Evolutionary conservation across 2,113 vertebrate species (phyloP).

Genomic region (Calidris pygmaea): DNA sequence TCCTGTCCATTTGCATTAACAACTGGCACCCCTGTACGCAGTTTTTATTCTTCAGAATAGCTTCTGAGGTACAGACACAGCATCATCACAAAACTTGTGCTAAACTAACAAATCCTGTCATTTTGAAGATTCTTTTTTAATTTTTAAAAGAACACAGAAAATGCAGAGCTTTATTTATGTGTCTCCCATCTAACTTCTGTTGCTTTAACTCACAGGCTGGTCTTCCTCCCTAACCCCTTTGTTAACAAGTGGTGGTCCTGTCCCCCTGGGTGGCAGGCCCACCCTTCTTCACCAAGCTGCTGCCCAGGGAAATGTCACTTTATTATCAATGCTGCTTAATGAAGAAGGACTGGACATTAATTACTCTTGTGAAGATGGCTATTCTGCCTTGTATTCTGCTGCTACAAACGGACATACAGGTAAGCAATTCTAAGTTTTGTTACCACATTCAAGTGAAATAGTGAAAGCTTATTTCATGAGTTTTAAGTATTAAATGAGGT

Average conservation of each 20-base stretch:
- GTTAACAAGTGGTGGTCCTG: slow-evolving; percentile 93
- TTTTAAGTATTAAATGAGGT: neutral
- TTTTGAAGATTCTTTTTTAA: slow-evolving; percentile 6
- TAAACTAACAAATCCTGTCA: slow-evolving; percentile 53
- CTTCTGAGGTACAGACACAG: slow-evolving; percentile 1
- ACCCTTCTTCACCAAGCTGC: slow-evolving; percentile 99
- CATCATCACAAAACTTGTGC: neutral
- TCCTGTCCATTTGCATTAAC: slow-evolving; percentile 36
- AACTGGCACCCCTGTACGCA: neutral
- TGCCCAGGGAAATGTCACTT: slow-evolving; percentile 99
- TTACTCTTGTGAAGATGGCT: slow-evolving; percentile 87
- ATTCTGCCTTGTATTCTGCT: slow-evolving; percentile 99
- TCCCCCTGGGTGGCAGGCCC: slow-evolving; percentile 97
- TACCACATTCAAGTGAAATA: neutral
- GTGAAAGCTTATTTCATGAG: neutral
- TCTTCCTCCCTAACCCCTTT: slow-evolving; percentile 96
- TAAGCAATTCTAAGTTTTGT: slow-evolving; percentile 42
- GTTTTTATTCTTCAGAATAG: slow-evolving; percentile 4
- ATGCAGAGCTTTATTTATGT: slow-evolving; percentile 8
- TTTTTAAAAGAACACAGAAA: slow-evolving; percentile 9
- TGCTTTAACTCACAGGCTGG: slow-evolving; percentile 94
- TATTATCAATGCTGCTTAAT: slow-evolving; percentile 99
- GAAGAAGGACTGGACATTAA: slow-evolving; percentile 90
- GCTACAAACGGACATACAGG: slow-evolving; percentile 96
- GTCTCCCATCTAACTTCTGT: slow-evolving; percentile 72